A percentile compares a stretch with the other conserved stretches of the same genome.
Conservation (phyloP, 2,113 vertebrate species). For the Capricornis sumatraensis region DNA sequence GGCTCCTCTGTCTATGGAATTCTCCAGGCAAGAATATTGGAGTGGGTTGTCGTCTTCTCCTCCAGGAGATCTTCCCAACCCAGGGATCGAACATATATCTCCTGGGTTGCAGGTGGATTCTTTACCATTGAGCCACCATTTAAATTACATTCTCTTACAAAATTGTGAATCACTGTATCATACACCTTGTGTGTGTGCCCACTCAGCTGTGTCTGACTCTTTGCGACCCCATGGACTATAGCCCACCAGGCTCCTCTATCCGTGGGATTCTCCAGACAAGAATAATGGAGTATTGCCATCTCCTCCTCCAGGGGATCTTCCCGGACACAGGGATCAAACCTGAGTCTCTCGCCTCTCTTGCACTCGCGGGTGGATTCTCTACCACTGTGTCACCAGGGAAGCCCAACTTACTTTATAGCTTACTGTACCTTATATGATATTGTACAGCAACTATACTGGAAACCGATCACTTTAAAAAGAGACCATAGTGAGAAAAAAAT, state of each 20-base stretch:
- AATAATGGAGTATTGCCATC: neutral
- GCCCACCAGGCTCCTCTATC: neutral
- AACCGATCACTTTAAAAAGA: neutral
- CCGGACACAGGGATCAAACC: neutral
- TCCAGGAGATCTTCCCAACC: neutral
- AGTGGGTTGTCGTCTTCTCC: neutral
- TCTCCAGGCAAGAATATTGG: neutral
- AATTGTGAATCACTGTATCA: neutral
- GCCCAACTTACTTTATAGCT: neutral
- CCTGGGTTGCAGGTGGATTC: neutral
- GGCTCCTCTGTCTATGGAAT: neutral
- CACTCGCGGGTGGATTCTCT: neutral
- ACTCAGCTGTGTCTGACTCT: neutral
- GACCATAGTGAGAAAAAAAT: neutral
- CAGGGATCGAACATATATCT: neutral
- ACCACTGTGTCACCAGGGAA: neutral
- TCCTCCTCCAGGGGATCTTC: neutral
- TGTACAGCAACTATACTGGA: neutral
- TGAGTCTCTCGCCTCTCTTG: neutral
- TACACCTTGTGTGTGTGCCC: neutral
- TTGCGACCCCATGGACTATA: neutral
- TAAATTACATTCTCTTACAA: neutral
- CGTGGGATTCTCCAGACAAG: neutral
- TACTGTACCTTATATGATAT: neutral
- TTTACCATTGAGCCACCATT: neutral